Percentiles rank a stretch among this genome's conserved stretches.
Evolutionary conservation across 2,797 vertebrate species (phyloP).

Genomic region (Falco peregrinus): DNA sequence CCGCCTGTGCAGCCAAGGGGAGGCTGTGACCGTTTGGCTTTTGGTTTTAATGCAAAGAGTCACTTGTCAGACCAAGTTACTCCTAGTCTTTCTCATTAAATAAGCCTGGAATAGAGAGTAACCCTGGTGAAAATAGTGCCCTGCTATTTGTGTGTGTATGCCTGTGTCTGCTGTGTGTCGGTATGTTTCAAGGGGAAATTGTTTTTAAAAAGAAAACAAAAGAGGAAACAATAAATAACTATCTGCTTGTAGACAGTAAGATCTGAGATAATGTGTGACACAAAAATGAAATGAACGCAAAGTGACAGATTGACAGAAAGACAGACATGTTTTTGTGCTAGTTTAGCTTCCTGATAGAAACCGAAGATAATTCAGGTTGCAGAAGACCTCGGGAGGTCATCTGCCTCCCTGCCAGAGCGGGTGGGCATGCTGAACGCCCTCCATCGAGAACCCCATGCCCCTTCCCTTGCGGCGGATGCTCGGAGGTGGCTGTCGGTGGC

Average conservation of each 20-base stretch:
- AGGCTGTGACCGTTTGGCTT: neutral
- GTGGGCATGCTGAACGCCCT: neutral
- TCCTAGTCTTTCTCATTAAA: neutral
- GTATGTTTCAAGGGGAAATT: neutral
- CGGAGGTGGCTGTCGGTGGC: neutral
- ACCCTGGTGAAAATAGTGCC: neutral
- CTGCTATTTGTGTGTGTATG: neutral
- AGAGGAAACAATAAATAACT: constrained; percentile 24
- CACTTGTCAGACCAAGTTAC: constrained; percentile 19
- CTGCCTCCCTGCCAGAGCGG: neutral
- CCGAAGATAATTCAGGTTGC: neutral
- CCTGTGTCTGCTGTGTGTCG: neutral
- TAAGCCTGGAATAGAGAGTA: neutral
- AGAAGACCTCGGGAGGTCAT: neutral
- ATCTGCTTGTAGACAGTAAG: neutral
- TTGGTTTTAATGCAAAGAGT: neutral
- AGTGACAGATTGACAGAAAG: constrained; percentile 45
- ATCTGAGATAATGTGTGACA: constrained; percentile 14
- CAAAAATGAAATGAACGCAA: neutral
- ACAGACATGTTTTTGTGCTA: constrained; percentile 27
- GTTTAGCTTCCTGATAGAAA: constrained; percentile 11
- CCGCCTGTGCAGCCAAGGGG: neutral
- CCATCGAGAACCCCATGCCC: rapidly evolving
- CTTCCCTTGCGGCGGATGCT: neutral
- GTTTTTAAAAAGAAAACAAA: neutral